These are phyloP conservation scores for Branchinecta lynchi DNA, from an alignment of 1,140 invertebrate species.

Conservation along the genomic window DNA sequence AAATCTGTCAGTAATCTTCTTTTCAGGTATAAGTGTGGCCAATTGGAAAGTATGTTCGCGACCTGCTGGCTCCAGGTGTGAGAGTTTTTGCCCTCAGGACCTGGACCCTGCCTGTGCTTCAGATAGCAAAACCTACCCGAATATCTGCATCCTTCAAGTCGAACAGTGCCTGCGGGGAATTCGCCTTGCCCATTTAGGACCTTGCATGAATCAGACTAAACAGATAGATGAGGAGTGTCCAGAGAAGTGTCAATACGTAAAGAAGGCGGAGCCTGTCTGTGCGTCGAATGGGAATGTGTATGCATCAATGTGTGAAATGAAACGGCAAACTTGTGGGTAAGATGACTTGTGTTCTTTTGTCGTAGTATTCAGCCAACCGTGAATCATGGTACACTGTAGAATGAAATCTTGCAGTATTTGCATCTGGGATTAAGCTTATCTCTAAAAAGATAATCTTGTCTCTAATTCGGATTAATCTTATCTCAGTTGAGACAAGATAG, in stretches of 20 bases:
- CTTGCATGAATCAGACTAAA: slow-evolving; percentile 65
- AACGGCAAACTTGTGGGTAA: slow-evolving; percentile 70
- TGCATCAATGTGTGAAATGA: slow-evolving; percentile 83
- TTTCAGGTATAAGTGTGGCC: slow-evolving; percentile 16
- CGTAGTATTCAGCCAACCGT: too few species aligned
- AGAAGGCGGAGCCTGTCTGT: slow-evolving; percentile 72
- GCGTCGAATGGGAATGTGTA: slow-evolving; percentile 74
- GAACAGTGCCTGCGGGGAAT: slow-evolving; percentile 37
- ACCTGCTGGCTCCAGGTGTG: slow-evolving; percentile 17
- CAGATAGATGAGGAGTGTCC: slow-evolving; percentile 73
- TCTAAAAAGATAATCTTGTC: too few species aligned
- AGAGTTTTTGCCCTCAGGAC: slow-evolving; percentile 17
- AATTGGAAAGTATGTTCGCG: slow-evolving; percentile 17
- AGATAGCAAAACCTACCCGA: slow-evolving; percentile 20
- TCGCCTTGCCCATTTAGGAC: slow-evolving; percentile 57
- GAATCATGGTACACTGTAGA: too few species aligned
- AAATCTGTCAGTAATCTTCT: neutral
- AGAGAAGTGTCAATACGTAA: slow-evolving; percentile 61
- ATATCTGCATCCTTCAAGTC: slow-evolving; percentile 16
- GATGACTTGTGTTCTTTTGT: slow-evolving; percentile 21
- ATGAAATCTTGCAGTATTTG: neutral
- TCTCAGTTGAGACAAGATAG: too few species aligned
- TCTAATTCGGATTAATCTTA: too few species aligned
- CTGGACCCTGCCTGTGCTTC: slow-evolving; percentile 22
- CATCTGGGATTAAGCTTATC: slow-evolving; percentile 2